phyloP scores from a whole-genome alignment of 2,888 invertebrate species.

The Therioaphis trifolii region DNA sequence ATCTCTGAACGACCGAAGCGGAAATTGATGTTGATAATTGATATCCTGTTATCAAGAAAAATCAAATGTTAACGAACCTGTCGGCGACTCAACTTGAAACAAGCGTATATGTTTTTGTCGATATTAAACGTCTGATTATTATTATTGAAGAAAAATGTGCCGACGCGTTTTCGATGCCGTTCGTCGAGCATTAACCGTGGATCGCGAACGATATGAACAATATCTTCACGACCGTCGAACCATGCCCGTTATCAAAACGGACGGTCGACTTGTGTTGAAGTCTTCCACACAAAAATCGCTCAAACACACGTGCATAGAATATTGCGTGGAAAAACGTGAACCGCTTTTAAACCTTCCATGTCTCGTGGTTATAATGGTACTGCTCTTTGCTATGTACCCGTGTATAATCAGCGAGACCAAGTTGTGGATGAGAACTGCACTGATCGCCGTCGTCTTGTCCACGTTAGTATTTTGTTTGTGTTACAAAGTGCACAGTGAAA shows the following conservation, averaged over 20 bases:
- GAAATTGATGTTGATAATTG: too few relatives aligned
- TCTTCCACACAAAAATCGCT: constrained; percentile 29
- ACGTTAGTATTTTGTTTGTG: neutral
- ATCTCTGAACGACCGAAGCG: too few relatives aligned
- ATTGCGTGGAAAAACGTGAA: constrained; percentile 36
- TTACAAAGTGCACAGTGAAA: constrained; percentile 61
- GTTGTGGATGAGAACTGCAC: neutral
- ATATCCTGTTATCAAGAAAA: too few relatives aligned
- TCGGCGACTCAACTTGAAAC: too few relatives aligned
- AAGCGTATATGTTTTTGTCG: too few relatives aligned
- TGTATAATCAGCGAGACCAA: neutral
- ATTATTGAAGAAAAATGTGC: too few relatives aligned
- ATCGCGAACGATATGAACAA: neutral
- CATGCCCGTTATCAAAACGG: constrained; percentile 29
- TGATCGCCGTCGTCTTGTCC: neutral
- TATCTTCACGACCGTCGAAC: neutral
- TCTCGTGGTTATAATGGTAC: neutral
- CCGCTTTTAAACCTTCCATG: neutral
- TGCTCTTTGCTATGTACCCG: neutral
- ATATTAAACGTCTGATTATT: too few relatives aligned
- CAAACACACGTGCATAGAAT: constrained; percentile 49
- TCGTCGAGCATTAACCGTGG: neutral
- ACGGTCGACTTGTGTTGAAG: constrained; percentile 20
- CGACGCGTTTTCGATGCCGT: neutral
- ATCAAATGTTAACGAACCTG: too few relatives aligned